Percentiles rank a stretch among this genome's conserved stretches.
These are phyloP conservation scores for Oncorhynchus gorbuscha DNA, from an alignment of 2,113 vertebrate species.

Conservation along the genomic window DNA sequence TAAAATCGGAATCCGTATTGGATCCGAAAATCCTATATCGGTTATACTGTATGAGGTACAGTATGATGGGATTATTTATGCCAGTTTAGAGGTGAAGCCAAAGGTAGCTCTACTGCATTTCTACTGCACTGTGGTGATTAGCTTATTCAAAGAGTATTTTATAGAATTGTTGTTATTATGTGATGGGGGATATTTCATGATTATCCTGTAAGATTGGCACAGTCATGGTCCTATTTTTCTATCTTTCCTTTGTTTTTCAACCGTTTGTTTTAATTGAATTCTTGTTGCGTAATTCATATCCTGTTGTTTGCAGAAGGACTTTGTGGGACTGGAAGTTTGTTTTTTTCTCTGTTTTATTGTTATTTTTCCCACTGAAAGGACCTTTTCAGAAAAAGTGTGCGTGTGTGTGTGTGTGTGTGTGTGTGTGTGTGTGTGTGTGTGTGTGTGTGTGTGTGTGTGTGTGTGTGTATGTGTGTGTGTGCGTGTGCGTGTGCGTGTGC, in stretches of 20 bases:
- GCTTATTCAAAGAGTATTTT: neutral
- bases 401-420: conserved; percentile 13
- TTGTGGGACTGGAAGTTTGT: conserved; percentile 56
- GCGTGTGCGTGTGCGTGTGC: conserved; percentile 12
- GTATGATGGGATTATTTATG: no score
- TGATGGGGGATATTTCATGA: conserved; percentile 32
- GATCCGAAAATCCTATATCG: no score
- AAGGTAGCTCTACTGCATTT: neutral
- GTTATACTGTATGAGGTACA: no score
- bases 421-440: conserved; percentile 12
- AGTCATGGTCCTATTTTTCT: conserved; percentile 51
- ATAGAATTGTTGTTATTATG: neutral
- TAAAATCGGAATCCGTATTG: no score
- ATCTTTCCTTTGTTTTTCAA: conserved; percentile 56
- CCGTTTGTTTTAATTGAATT: conserved; percentile 72
- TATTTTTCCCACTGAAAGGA: conserved; percentile 60
- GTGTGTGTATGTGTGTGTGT: conserved; percentile 22
- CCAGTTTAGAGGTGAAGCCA: no score
- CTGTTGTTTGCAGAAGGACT: conserved; percentile 72
- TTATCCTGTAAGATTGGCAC: conserved; percentile 57
- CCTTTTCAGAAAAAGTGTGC: conserved; percentile 47
- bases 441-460: conserved; percentile 8
- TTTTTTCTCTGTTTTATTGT: conserved; percentile 70
- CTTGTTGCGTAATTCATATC: conserved; percentile 77
- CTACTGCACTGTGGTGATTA: neutral